Evolutionary conservation across 2,113 vertebrate genomes (phyloP).

Genomic region (Lepus americanus): DNA sequence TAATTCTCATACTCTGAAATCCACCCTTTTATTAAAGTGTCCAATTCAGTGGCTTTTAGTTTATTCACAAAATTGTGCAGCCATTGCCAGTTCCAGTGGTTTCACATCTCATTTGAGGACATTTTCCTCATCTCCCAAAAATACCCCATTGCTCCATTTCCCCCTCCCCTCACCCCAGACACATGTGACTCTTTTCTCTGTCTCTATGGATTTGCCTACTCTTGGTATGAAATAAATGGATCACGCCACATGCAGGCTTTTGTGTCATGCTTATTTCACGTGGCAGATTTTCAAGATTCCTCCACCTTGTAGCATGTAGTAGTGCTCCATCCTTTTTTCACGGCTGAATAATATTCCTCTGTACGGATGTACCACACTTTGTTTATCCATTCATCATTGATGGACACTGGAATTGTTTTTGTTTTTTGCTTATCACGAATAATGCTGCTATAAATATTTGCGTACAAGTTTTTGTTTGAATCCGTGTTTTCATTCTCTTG

Average conservation of each 20-base stretch:
- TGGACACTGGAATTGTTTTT: not conserved
- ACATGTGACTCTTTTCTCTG: not conserved
- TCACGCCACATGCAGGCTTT: not conserved
- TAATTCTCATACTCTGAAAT: not conserved
- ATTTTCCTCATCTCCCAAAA: not conserved
- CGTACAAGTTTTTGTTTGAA: not conserved
- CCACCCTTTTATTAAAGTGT: not conserved
- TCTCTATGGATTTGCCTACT: not conserved
- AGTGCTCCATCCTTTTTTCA: not conserved
- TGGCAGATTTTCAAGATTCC: slow-evolving; percentile 10
- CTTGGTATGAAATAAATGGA: not conserved
- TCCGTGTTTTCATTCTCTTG: not conserved
- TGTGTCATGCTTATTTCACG: not conserved
- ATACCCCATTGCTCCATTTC: not conserved
- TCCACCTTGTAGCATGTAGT: not conserved
- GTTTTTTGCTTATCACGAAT: not conserved
- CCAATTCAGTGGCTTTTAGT: not conserved
- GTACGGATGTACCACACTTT: not conserved
- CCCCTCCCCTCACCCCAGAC: not conserved
- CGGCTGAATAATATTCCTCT: not conserved
- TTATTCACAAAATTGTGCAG: no score
- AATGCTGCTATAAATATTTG: not conserved
- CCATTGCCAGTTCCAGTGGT: not conserved
- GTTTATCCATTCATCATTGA: not conserved
- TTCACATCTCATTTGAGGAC: not conserved